Conservation (phyloP, 2,888 invertebrate species). For the Nematopogon swammerdamellus region DNA sequence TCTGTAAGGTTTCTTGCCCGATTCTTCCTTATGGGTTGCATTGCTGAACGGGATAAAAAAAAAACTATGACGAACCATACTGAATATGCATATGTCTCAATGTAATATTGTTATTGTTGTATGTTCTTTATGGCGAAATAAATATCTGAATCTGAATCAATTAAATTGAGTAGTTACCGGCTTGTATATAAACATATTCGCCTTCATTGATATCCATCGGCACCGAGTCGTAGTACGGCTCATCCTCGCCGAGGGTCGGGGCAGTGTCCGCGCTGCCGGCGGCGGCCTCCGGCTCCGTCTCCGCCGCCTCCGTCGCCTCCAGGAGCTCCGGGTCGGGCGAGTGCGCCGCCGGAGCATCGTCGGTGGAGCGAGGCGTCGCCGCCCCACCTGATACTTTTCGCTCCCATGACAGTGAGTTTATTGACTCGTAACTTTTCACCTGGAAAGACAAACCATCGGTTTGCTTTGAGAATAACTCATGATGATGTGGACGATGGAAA, state of each 20-base stretch:
- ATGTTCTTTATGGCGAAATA: too few species aligned
- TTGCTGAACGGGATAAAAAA: too few species aligned
- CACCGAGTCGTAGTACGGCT: slow-evolving; percentile 72
- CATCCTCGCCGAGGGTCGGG: slow-evolving; percentile 36
- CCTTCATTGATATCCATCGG: slow-evolving; percentile 65
- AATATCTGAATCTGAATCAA: too few species aligned
- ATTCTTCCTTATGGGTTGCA: too few species aligned
- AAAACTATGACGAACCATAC: too few species aligned
- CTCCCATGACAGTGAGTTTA: slow-evolving; percentile 62
- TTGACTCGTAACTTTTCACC: slow-evolving; percentile 66
- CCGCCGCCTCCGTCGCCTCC: neutral
- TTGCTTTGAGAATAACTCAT: neutral
- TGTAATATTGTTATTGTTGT: too few species aligned
- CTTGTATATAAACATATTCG: slow-evolving; percentile 74
- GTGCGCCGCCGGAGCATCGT: slow-evolving; percentile 39
- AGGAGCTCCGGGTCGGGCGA: slow-evolving; percentile 35
- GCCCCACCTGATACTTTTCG: slow-evolving; percentile 50
- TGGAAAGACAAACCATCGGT: slow-evolving; percentile 20
- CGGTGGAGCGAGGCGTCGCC: slow-evolving; percentile 48
- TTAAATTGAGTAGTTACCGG: too few species aligned
- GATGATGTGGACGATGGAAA: too few species aligned
- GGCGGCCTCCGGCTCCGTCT: slow-evolving; percentile 14
- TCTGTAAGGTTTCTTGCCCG: too few species aligned
- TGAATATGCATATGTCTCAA: too few species aligned
- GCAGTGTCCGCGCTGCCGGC: slow-evolving; percentile 34